Evolutionary conservation across 2,888 invertebrate species (phyloP).

Genomic region (Chymomyza amoena): DNA sequence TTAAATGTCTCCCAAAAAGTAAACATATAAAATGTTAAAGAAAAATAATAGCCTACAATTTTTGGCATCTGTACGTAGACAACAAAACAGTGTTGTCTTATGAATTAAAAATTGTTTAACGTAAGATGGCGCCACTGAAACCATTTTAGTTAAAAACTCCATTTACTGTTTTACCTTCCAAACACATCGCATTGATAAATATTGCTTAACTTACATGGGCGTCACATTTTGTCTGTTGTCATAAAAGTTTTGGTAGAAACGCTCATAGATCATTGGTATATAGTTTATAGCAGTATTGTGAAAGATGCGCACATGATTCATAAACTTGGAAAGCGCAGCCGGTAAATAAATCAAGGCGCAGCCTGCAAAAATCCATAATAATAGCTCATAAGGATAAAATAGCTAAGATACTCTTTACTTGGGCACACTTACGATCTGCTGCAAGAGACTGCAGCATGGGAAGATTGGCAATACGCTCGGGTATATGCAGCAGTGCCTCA

Average conservation of each 20-base stretch:
- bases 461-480: slow-evolving; percentile 75
- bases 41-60: too few species aligned
- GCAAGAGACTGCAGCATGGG: slow-evolving; percentile 74
- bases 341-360: slow-evolving; percentile 77
- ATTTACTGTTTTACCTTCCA: too few species aligned
- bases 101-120: too few species aligned
- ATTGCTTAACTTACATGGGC: slow-evolving; percentile 64
- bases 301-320: slow-evolving; percentile 77
- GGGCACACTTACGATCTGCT: slow-evolving; percentile 75
- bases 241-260: slow-evolving; percentile 76
- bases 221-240: slow-evolving; percentile 69
- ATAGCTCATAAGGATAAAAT: neutral
- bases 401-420: neutral
- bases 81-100: too few species aligned
- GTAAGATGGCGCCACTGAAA: too few species aligned
- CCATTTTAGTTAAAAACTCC: too few species aligned
- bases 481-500: slow-evolving; percentile 73
- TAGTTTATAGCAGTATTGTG: slow-evolving; percentile 77
- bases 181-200: neutral
- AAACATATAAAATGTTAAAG: too few species aligned
- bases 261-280: slow-evolving; percentile 77
- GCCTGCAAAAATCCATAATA: slow-evolving; percentile 52
- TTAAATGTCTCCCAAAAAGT: too few species aligned
- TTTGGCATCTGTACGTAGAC: too few species aligned
- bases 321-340: slow-evolving; percentile 74